Percentiles rank a stretch among this genome's conserved stretches.
phyloP scores from a whole-genome alignment of 2,888 invertebrate species.

The Caenorhabditis sinica region DNA sequence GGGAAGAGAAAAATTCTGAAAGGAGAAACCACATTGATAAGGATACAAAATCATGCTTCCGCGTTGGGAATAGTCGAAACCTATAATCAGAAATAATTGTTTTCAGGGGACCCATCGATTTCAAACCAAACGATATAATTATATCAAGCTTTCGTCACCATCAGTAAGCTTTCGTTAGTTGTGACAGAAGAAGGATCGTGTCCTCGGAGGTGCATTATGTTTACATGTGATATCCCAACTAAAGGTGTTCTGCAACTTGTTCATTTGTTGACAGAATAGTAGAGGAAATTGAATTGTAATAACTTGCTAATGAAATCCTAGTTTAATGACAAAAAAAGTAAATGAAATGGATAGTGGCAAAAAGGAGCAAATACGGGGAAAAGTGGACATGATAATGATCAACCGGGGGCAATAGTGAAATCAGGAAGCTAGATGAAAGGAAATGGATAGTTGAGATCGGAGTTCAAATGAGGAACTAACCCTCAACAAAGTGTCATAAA shows the following conservation, averaged over 20 bases:
- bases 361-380: not conserved
- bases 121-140: not conserved
- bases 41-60: not conserved
- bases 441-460: not conserved
- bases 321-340: conserved; percentile 39
- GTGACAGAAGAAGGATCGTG: not conserved
- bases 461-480: conserved; percentile 1
- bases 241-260: conserved; percentile 16
- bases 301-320: conserved; percentile 38
- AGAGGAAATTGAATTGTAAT: conserved; percentile 23
- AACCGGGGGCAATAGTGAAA: conserved; percentile 24
- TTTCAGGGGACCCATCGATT: not conserved
- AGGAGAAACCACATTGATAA: no score
- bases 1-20: not conserved
- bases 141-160: not conserved
- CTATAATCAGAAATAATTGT: conserved; percentile 3
- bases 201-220: not conserved
- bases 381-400: conserved; percentile 4
- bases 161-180: not conserved
- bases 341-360: not conserved
- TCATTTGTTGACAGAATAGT: conserved; percentile 42
- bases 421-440: not conserved
- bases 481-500: conserved; percentile 24
- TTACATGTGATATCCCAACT: not conserved
- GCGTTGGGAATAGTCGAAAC: not conserved